Percentiles rank a stretch among this genome's conserved stretches.
These are phyloP conservation scores for Percina caprodes DNA, from an alignment of 2,113 vertebrate genomes.

Conservation along the genomic window DNA sequence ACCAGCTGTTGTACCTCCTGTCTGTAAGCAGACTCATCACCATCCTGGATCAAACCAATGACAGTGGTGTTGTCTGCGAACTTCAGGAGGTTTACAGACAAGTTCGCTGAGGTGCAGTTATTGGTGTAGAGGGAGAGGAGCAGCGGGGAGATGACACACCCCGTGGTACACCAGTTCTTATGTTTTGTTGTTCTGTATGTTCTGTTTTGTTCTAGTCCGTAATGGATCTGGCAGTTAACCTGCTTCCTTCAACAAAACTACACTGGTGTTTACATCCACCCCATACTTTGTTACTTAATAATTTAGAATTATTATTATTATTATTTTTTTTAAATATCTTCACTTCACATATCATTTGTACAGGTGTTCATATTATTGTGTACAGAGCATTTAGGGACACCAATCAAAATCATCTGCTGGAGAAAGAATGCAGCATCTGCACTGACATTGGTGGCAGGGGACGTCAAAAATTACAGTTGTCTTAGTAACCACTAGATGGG, in stretches of 20 bases:
- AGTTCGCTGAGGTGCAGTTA: too few species aligned
- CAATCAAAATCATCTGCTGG: not conserved
- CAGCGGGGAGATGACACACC: too few species aligned
- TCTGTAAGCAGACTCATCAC: too few species aligned
- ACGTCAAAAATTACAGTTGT: constrained; percentile 12
- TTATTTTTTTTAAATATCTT: too few species aligned
- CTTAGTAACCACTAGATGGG: constrained; percentile 68
- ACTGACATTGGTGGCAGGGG: not conserved
- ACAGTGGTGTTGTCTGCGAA: too few species aligned
- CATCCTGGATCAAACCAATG: too few species aligned
- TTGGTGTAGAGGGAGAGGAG: too few species aligned
- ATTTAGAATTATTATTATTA: not conserved
- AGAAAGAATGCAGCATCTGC: constrained; percentile 3
- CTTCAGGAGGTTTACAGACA: too few species aligned
- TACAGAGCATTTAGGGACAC: not conserved
- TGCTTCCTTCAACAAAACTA: not conserved
- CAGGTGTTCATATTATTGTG: not conserved
- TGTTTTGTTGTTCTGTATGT: too few species aligned
- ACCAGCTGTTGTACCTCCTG: too few species aligned
- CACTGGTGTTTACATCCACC: not conserved
- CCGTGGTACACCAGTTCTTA: too few species aligned
- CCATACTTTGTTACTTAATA: not conserved
- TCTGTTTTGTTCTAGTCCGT: not conserved
- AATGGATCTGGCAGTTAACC: not conserved
- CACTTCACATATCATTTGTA: too few species aligned